Percentiles rank a stretch among this genome's conserved stretches.
phyloP scores from a whole-genome alignment of 2,797 vertebrate species.

The Esox lucius region DNA sequence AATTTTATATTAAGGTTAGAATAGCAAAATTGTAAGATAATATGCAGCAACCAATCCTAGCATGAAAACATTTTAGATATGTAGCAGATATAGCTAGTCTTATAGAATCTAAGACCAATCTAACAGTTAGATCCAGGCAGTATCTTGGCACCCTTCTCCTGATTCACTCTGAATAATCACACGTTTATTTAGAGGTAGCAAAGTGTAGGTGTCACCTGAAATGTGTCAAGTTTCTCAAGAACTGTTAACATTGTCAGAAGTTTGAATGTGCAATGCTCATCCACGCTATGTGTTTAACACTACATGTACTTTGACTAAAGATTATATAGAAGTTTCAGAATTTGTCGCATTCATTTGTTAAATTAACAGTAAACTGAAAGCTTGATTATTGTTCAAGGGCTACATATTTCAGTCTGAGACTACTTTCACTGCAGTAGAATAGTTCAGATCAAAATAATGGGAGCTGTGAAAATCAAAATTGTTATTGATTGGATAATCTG shows the following conservation, averaged over 20 bases:
- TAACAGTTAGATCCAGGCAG: slow-evolving; percentile 54
- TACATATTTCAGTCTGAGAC: too few relatives aligned
- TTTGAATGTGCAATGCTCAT: background rate
- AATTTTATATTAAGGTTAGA: background rate
- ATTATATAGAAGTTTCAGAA: background rate
- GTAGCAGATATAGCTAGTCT: slow-evolving; percentile 57
- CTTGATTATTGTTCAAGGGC: too few relatives aligned
- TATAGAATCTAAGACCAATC: slow-evolving; percentile 59
- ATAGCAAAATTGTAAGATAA: background rate
- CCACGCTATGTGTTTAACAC: background rate
- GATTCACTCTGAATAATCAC: slow-evolving; percentile 75
- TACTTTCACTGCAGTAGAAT: too few relatives aligned
- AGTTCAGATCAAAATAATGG: too few relatives aligned
- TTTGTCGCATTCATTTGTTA: background rate
- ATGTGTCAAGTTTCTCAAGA: slow-evolving; percentile 40
- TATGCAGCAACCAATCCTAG: background rate
- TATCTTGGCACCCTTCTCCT: slow-evolving; percentile 62
- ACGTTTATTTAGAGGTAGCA: slow-evolving; percentile 72
- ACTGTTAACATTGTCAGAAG: slow-evolving; percentile 17
- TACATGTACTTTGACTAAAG: background rate
- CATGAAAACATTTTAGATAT: slow-evolving; percentile 64
- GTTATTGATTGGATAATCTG: too few relatives aligned
- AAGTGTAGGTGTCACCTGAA: slow-evolving; percentile 49
- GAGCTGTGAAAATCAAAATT: too few relatives aligned
- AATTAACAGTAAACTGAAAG: background rate